Evolutionary conservation across 2,797 vertebrate species (phyloP).

Genomic region (Coregonus suidteri): DNA sequence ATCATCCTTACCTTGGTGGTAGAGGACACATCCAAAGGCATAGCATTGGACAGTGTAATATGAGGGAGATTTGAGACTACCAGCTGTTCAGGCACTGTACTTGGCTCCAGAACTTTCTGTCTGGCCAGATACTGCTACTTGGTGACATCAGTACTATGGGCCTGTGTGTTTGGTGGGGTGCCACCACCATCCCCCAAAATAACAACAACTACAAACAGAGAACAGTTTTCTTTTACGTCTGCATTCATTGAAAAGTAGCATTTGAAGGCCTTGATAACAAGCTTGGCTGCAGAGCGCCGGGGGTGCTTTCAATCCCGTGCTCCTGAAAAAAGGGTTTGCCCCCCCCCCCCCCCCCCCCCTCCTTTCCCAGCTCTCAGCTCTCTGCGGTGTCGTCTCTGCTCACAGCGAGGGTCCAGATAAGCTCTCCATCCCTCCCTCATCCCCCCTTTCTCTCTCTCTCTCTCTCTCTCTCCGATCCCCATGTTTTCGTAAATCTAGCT

Average conservation of each 20-base stretch:
- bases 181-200: neutral
- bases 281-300: neutral
- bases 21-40: neutral
- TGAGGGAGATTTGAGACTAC: neutral
- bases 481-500: neutral
- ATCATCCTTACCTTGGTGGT: too few species aligned
- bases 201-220: neutral
- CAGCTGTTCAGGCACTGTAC: neutral
- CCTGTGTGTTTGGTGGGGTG: neutral
- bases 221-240: neutral
- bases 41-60: neutral
- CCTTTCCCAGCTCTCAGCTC: neutral
- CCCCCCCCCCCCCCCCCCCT: neutral
- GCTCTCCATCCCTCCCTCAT: neutral
- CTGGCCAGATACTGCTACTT: neutral
- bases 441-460: neutral
- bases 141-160: neutral
- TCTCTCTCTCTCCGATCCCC: constrained; percentile 7
- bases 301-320: constrained; percentile 12
- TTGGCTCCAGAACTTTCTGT: neutral
- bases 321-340: constrained; percentile 10
- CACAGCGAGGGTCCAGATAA: constrained; percentile 36
- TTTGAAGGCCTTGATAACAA: neutral
- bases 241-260: neutral
- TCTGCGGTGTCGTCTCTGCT: constrained; percentile 24